Evolutionary conservation across 2,888 invertebrate species (phyloP).

Genomic region (Tuberolachnus salignus): DNA sequence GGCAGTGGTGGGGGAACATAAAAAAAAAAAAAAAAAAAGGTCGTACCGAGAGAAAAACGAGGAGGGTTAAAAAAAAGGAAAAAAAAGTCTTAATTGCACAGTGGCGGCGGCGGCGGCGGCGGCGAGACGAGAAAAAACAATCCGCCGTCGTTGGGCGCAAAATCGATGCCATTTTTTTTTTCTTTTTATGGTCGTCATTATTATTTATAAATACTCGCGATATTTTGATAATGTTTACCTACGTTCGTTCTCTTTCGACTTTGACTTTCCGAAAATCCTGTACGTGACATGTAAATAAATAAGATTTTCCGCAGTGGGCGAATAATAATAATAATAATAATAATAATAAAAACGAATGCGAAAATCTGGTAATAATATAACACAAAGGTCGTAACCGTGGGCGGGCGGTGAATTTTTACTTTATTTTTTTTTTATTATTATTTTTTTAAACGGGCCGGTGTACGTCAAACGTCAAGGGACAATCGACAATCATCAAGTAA

Average conservation of each 20-base stretch:
- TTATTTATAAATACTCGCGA: constrained; percentile 41
- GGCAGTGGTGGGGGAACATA: no score
- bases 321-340: constrained; percentile 33
- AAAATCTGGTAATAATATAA: constrained; percentile 40
- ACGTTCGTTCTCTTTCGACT: no score
- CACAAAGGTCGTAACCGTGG: constrained; percentile 50
- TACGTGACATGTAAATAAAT: constrained; percentile 55
- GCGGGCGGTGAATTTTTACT: no score
- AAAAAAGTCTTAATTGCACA: constrained; percentile 45
- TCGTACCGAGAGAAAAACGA: not conserved
- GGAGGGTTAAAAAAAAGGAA: no score
- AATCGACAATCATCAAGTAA: constrained; percentile 45
- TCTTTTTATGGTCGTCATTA: not conserved
- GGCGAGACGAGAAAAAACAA: constrained; percentile 34
- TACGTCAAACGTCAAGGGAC: constrained; percentile 46
- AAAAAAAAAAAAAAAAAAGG: no score
- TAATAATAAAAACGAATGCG: no score
- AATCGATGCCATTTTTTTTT: constrained; percentile 45
- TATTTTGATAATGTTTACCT: constrained; percentile 52
- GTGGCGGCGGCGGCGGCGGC: no score
- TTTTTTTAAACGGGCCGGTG: no score
- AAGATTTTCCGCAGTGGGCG: constrained; percentile 24
- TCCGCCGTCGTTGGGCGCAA: constrained; percentile 18
- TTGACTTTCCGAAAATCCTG: constrained; percentile 52
- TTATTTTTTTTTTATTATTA: no score